phyloP scores from a whole-genome alignment of 2,797 vertebrate genomes.

The Bradypus variegatus region DNA sequence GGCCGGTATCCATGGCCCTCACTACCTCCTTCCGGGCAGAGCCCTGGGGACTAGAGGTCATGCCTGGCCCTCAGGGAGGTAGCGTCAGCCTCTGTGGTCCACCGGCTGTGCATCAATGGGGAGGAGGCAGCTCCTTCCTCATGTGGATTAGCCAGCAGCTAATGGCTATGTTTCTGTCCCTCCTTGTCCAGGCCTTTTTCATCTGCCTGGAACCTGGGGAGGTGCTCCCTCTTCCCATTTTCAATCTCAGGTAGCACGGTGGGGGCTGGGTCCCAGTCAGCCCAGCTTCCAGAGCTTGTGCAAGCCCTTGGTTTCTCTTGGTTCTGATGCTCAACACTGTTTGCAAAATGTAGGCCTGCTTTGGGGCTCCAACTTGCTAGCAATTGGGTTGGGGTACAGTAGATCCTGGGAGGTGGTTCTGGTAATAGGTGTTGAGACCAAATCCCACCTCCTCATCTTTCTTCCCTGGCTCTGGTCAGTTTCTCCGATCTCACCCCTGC shows the following conservation, averaged over 20 bases:
- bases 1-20: neutral
- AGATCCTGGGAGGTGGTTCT: neutral
- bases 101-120: neutral
- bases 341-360: neutral
- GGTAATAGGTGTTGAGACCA: neutral
- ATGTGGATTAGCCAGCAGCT: neutral
- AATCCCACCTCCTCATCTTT: neutral
- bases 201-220: neutral
- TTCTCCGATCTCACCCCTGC: neutral
- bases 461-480: neutral
- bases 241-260: slow-evolving; percentile 35
- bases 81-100: slow-evolving; percentile 19
- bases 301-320: slow-evolving; percentile 9
- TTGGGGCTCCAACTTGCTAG: neutral
- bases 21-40: neutral
- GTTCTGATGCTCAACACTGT: neutral
- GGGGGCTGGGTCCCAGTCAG: slow-evolving; percentile 46
- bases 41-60: neutral
- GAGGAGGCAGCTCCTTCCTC: slow-evolving; percentile 45
- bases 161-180: neutral
- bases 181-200: slow-evolving; percentile 27
- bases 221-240: slow-evolving; percentile 48
- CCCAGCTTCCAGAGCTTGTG: slow-evolving; percentile 33
- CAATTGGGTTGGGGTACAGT: no score
- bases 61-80: neutral